A percentile compares a stretch with the other conserved stretches of the same genome.
phyloP scores from a whole-genome alignment of 2,797 vertebrate species.

The Tympanoctomys barrerae region DNA sequence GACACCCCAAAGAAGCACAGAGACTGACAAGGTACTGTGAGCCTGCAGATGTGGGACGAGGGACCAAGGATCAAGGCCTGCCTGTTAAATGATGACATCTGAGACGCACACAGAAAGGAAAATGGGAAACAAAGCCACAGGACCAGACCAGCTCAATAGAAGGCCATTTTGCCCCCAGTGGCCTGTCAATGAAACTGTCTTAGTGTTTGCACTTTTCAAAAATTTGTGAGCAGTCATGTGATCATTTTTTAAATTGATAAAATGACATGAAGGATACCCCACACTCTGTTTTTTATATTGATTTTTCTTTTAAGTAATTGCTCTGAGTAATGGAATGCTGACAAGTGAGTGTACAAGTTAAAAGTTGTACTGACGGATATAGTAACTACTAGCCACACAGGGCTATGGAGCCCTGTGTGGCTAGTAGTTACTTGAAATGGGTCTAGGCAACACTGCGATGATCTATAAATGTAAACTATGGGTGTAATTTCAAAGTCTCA shows the following conservation, averaged over 20 bases:
- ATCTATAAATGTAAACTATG: background rate
- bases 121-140: conserved; percentile 84
- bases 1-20: conserved; percentile 31
- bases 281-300: conserved; percentile 24
- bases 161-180: conserved; percentile 86
- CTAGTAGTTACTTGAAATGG: background rate
- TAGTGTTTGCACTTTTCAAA: conserved; percentile 84
- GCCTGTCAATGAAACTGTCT: conserved; percentile 85
- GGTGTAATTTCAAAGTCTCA: background rate
- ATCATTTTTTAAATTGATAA: conserved; percentile 87
- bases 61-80: conserved; percentile 43
- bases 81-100: conserved; percentile 74
- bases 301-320: background rate
- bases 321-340: background rate
- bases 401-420: background rate
- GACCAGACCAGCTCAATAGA: conserved; percentile 85
- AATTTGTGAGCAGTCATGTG: conserved; percentile 85
- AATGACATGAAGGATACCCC: background rate
- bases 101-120: conserved; percentile 74
- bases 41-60: conserved; percentile 73
- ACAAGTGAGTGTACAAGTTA: background rate
- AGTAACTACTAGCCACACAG: background rate
- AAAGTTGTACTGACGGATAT: background rate
- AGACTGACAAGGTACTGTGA: conserved; percentile 49
- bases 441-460: conserved; percentile 19